These are phyloP conservation scores for Xylocampa areola DNA, from an alignment of 2,888 invertebrate genomes.

Conservation along the genomic window DNA sequence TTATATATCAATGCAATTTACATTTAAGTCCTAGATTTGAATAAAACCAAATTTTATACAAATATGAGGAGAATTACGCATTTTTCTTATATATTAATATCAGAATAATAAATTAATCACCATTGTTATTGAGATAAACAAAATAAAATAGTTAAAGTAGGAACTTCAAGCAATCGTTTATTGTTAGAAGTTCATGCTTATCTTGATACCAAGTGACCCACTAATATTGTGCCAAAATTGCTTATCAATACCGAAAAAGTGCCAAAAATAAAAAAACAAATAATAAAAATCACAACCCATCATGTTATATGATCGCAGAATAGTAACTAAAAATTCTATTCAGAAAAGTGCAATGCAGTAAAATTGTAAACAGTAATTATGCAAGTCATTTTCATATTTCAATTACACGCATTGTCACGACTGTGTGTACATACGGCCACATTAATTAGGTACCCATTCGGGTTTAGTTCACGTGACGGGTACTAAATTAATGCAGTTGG, in stretches of 20 bases:
- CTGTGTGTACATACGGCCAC: no score
- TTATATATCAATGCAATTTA: slow-evolving; percentile 66
- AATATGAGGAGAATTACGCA: slow-evolving; percentile 74
- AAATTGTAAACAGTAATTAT: no score
- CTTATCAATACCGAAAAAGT: slow-evolving; percentile 16
- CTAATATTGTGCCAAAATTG: neutral
- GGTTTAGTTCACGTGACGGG: no score
- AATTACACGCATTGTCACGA: no score
- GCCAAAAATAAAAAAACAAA: slow-evolving; percentile 22
- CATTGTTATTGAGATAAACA: neutral
- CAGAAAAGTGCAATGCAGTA: no score
- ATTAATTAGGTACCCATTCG: no score
- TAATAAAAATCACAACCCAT: no score
- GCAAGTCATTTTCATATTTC: no score
- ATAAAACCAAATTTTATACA: slow-evolving; percentile 76
- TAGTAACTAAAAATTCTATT: no score
- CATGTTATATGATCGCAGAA: no score
- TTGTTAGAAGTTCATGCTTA: neutral
- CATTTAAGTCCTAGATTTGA: slow-evolving; percentile 70
- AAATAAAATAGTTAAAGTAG: neutral
- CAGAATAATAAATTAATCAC: neutral
- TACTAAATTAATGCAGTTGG: no score
- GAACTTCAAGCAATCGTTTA: no score
- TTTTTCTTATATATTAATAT: slow-evolving; percentile 57
- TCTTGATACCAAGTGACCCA: neutral